Conservation (phyloP, 1,140 invertebrate genomes). For the Cherax destructor region DNA sequence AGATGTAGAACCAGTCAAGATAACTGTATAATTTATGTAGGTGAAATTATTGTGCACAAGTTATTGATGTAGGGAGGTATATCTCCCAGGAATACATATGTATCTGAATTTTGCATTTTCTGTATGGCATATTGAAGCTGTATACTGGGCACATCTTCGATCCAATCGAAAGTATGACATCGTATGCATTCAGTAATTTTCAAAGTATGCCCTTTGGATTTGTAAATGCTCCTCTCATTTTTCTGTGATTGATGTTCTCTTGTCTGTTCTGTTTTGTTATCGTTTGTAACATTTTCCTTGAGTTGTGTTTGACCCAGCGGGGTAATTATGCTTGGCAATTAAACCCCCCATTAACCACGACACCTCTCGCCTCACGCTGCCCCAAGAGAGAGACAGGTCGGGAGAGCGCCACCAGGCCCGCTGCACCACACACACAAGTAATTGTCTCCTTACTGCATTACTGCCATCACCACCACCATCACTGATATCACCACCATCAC, state of each 20-base stretch:
- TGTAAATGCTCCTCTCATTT: not conserved
- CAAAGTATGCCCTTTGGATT: no score
- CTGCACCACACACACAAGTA: constrained; percentile 13
- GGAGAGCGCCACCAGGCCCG: constrained; percentile 6
- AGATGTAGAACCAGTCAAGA: no score
- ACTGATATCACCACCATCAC: no score
- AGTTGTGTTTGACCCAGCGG: not conserved
- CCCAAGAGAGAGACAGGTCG: constrained; percentile 18
- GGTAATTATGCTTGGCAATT: not conserved
- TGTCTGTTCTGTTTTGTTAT: not conserved
- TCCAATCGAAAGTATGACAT: no score
- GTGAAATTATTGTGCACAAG: no score
- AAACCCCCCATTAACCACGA: not conserved
- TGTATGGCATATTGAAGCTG: no score
- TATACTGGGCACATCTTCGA: no score
- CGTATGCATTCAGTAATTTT: no score
- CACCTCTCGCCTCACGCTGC: constrained; percentile 22
- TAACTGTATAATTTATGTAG: no score
- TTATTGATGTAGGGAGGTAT: no score
- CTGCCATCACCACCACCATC: not conserved
- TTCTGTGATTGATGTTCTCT: not conserved
- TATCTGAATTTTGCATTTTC: no score
- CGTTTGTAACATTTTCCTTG: not conserved
- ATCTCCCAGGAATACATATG: no score
- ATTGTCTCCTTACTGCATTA: constrained; percentile 6